phyloP scores from a whole-genome alignment of 2,888 invertebrate genomes.

The Strigamia crassipes region DNA sequence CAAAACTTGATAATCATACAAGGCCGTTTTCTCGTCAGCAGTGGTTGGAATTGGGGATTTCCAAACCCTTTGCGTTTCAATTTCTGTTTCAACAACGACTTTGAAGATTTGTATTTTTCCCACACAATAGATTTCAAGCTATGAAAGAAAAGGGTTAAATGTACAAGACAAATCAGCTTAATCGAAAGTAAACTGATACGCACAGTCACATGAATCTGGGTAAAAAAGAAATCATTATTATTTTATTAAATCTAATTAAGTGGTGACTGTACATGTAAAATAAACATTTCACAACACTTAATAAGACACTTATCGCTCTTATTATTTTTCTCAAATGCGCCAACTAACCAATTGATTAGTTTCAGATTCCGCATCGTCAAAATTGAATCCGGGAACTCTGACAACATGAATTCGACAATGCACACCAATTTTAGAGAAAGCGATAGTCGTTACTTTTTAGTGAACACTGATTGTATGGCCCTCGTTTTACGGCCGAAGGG shows the following conservation, averaged over 20 bases:
- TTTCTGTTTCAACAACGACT: background rate
- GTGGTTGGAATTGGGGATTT: background rate
- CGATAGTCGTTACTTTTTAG: background rate
- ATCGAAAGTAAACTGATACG: background rate
- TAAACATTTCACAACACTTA: conserved; percentile 29
- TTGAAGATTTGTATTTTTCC: background rate
- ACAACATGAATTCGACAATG: background rate
- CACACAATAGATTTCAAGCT: background rate
- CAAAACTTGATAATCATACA: background rate
- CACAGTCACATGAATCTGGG: background rate
- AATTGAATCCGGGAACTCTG: background rate
- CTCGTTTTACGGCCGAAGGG: background rate
- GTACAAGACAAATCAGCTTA: background rate
- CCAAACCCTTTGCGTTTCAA: background rate
- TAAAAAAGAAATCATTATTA: background rate
- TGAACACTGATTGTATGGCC: background rate
- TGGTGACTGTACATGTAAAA: background rate
- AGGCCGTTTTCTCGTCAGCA: background rate
- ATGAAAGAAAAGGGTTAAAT: background rate
- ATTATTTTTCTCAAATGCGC: background rate
- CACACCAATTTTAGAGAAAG: background rate
- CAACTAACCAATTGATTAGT: background rate
- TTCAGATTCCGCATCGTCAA: background rate
- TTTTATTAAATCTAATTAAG: background rate
- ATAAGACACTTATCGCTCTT: background rate